Evolutionary conservation across 2,888 invertebrate species (phyloP).

Genomic region (Perizoma affinitatum): DNA sequence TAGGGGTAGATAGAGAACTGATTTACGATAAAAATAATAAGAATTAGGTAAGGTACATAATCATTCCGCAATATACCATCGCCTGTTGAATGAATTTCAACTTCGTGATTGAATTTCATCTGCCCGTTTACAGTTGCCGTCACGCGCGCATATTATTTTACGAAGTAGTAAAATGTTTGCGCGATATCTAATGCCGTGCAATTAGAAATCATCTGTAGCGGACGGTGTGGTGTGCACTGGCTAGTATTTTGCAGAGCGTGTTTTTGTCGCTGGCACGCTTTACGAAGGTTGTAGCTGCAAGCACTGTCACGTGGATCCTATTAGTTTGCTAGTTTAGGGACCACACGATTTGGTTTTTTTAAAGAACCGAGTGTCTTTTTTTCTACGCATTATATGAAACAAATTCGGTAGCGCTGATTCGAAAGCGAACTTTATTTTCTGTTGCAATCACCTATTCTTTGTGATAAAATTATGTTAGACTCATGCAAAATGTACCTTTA

Average conservation of each 20-base stretch:
- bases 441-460: constrained; percentile 59
- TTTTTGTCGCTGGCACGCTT: neutral
- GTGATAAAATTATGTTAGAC: constrained; percentile 52
- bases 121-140: neutral
- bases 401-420: constrained; percentile 8
- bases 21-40: constrained; percentile 18
- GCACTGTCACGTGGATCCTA: constrained; percentile 25
- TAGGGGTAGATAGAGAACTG: constrained; percentile 21
- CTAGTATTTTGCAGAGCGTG: neutral
- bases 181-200: neutral
- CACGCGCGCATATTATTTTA: neutral
- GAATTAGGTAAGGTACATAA: constrained; percentile 14
- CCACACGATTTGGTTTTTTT: constrained; percentile 48
- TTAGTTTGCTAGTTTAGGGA: constrained; percentile 49
- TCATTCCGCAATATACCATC: constrained; percentile 16
- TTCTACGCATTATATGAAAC: constrained; percentile 8
- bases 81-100: neutral
- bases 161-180: neutral
- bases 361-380: constrained; percentile 5
- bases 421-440: constrained; percentile 38
- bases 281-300: constrained; percentile 4
- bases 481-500: constrained; percentile 31
- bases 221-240: neutral
- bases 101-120: neutral
- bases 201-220: neutral